Conservation (phyloP, 2,113 vertebrate genomes). For the Sander vitreus region DNA sequence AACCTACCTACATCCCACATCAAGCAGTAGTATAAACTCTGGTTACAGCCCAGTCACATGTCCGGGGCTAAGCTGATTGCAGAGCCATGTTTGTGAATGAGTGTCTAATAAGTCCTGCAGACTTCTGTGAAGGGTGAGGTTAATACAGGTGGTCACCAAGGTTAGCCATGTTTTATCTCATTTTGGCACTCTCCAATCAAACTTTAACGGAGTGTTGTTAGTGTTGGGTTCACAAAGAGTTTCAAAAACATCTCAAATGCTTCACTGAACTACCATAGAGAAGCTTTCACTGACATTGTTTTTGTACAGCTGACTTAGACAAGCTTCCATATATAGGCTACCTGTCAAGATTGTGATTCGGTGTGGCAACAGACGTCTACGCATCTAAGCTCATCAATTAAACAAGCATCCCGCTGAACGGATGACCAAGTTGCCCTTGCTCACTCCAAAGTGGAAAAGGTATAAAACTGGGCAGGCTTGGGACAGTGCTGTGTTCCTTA, state of each 20-base stretch:
- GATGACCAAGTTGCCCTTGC: not conserved
- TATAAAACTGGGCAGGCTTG: constrained; percentile 21
- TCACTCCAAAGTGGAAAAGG: not conserved
- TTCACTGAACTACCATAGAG: no score
- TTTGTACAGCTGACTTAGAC: not conserved
- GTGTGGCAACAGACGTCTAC: not conserved
- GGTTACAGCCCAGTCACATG: constrained; percentile 47
- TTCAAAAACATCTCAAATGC: not conserved
- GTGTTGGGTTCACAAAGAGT: not conserved
- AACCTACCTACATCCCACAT: constrained; percentile 3
- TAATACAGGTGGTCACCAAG: not conserved
- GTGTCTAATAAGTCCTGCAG: constrained; percentile 2
- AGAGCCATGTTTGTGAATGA: constrained; percentile 48
- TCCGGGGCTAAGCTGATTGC: constrained; percentile 54
- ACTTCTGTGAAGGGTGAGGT: constrained; percentile 1
- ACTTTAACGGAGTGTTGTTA: not conserved
- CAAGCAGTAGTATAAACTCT: constrained; percentile 26
- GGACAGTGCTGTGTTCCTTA: constrained; percentile 19
- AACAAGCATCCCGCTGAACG: constrained; percentile 4
- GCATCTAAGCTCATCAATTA: constrained; percentile 31
- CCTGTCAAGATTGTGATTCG: not conserved
- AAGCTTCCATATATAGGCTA: not conserved
- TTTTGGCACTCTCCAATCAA: not conserved
- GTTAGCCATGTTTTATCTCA: not conserved
- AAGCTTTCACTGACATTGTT: not conserved